phyloP scores from a whole-genome alignment of 2,888 invertebrate genomes.

The Brachynemurus nebulosus region DNA sequence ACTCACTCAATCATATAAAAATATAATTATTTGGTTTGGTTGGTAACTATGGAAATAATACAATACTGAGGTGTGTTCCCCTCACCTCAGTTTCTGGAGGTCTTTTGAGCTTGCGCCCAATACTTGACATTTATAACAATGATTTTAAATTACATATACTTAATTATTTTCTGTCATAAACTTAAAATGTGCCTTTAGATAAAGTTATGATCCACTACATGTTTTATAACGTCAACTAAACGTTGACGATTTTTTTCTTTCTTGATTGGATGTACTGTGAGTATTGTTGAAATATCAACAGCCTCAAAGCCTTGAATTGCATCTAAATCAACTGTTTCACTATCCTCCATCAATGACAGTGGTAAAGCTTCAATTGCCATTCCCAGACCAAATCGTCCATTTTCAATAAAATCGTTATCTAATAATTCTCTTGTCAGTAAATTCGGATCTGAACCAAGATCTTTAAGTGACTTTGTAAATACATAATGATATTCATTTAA shows the following conservation, averaged over 20 bases:
- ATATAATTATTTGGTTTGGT: too few relatives aligned
- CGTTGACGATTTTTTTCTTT: conserved; percentile 42
- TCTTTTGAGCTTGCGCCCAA: too few relatives aligned
- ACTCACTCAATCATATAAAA: too few relatives aligned
- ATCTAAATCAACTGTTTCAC: conserved; percentile 43
- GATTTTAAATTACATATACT: background rate
- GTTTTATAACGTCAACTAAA: conserved; percentile 48
- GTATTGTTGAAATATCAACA: conserved; percentile 46
- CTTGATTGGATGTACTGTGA: conserved; percentile 46
- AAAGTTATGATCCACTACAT: conserved; percentile 47
- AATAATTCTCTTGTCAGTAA: conserved; percentile 39
- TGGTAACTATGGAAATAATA: too few relatives aligned
- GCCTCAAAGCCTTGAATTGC: conserved; percentile 37
- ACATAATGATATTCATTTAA: conserved; percentile 44
- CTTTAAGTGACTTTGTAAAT: conserved; percentile 37
- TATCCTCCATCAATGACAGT: conserved; percentile 39
- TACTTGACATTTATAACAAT: background rate
- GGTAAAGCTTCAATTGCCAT: conserved; percentile 47
- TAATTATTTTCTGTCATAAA: background rate
- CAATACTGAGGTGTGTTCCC: too few relatives aligned
- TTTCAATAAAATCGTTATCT: conserved; percentile 39
- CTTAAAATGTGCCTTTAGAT: conserved; percentile 30
- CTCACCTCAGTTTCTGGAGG: too few relatives aligned
- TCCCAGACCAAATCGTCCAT: conserved; percentile 40
- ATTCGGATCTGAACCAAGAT: conserved; percentile 45